These are phyloP conservation scores for Ophioninae sp. DNA, from an alignment of 2,888 invertebrate species.

Conservation along the genomic window DNA sequence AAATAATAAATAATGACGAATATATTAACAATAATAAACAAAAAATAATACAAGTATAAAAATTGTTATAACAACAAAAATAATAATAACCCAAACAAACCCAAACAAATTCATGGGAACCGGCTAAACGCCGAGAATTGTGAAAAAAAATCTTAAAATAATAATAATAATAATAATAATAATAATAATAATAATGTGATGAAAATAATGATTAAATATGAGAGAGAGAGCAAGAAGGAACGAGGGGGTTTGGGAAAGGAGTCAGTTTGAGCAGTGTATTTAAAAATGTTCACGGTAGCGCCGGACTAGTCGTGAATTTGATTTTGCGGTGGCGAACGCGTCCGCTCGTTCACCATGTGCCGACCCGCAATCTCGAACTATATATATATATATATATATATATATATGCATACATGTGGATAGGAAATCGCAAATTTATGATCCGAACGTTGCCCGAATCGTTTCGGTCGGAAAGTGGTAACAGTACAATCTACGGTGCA, in stretches of 20 bases:
- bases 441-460: constrained; percentile 54
- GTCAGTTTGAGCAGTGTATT: constrained; percentile 38
- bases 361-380: constrained; percentile 14
- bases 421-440: constrained; percentile 54
- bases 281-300: constrained; percentile 55
- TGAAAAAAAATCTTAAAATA: no score
- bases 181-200: background rate
- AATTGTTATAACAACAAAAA: no score
- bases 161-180: no score
- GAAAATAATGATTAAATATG: constrained; percentile 25
- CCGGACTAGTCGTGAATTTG: constrained; percentile 59
- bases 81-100: no score
- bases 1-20: no score
- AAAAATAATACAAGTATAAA: no score
- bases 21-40: no score
- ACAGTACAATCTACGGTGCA: constrained; percentile 16
- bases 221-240: constrained; percentile 25
- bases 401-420: constrained; percentile 15
- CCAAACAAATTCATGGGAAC: no score
- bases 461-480: constrained; percentile 53
- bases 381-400: constrained; percentile 11
- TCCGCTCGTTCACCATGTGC: constrained; percentile 45
- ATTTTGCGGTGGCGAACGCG: constrained; percentile 57
- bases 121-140: no score
- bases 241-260: constrained; percentile 2